Conservation (phyloP, 1,140 invertebrate genomes). For the Grapholita molesta region DNA sequence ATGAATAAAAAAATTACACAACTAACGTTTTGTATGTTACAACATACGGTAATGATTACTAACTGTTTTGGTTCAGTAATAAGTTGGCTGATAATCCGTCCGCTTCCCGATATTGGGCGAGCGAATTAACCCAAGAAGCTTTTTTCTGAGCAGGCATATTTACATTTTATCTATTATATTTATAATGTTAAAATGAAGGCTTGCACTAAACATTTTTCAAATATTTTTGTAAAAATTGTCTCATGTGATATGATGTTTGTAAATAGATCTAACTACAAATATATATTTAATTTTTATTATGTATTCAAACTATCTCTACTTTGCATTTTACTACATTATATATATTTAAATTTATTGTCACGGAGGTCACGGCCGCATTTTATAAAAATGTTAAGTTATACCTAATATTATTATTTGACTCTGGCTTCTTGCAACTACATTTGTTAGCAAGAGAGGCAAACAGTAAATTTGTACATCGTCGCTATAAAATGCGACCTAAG, state of each 20-base stretch:
- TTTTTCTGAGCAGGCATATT: slow-evolving; percentile 16
- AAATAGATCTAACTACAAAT: slow-evolving; percentile 7
- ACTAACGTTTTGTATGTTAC: background rate
- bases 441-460: too few relatives aligned
- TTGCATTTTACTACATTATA: background rate
- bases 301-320: background rate
- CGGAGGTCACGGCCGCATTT: background rate
- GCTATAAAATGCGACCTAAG: too few relatives aligned
- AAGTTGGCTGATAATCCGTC: background rate
- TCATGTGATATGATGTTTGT: slow-evolving; percentile 15
- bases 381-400: too few relatives aligned
- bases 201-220: slow-evolving; percentile 15
- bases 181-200: slow-evolving; percentile 10
- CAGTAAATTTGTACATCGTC: too few relatives aligned
- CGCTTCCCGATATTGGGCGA: slow-evolving; percentile 8
- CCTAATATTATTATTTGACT: too few relatives aligned
- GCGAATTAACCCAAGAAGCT: background rate
- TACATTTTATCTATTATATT: slow-evolving; percentile 16
- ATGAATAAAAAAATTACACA: background rate
- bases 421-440: too few relatives aligned
- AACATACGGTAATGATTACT: background rate
- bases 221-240: slow-evolving; percentile 11
- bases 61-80: background rate
- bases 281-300: slow-evolving; percentile 4
- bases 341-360: background rate